Base-by-base conservation (phyloP, 2,888 invertebrate species). In the Danaus chrysippus region DNA sequence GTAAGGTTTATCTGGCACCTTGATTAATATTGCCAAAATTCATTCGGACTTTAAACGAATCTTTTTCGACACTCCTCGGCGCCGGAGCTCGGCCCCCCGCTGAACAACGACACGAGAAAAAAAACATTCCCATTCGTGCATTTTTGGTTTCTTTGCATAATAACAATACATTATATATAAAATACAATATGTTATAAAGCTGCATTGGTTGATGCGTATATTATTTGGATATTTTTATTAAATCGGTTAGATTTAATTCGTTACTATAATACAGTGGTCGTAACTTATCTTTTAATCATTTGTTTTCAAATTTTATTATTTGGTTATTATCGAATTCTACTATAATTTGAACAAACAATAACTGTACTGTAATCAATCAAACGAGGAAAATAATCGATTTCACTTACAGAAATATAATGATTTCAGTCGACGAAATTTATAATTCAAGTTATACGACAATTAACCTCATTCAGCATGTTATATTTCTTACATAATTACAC, bases 31-130 rank as follows among this genome's bases (percentile, higher is more conserved):
- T 58, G 67, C 63, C 70, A 68, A 57, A 23, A 65, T 62, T 58
- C 67, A 70, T 71, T 71, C 66, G 59, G 67, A 70, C 68, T 63
- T 68, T 57, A 65, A 58, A 49, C 60, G 66, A 58, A 63, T 67
- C 60, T 71, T 72, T 75, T 49, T 74, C 73, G 71, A 67, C 70
- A 72, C 70, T 73, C 73, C 75, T 75, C 69, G 74, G 75, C 73
- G 71, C 68, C 71, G 62, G 62, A 58, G 23, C 65, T 63, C 57
- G 68, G 60, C 67, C 71, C 72, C 74, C 73, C 67, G 73, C 66
- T 64, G 74, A 56, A 59, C 61, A 73, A 64, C 60, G 68, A 72
- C 70, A 68, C 64, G 65, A 57, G 64, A 68, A 66, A 65, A 65
- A 65, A 62, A 60, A 55, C 59, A 61, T 66, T 61, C 64, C 54